These are phyloP conservation scores for Chaenocephalus aceratus DNA, from an alignment of 2,113 vertebrate species.

Conservation along the genomic window DNA sequence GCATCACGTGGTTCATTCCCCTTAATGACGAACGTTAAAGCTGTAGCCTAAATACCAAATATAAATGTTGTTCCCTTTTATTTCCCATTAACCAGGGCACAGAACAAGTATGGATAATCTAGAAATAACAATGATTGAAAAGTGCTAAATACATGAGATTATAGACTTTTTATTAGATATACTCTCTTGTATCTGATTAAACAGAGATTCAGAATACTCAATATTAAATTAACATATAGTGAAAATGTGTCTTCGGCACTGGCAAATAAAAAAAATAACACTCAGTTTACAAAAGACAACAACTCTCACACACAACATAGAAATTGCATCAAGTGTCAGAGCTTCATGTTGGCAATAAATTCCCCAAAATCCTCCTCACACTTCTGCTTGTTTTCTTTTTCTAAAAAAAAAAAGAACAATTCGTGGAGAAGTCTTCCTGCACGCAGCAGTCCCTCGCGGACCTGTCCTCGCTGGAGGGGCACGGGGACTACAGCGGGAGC, in stretches of 20 bases:
- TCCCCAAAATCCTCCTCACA: neutral
- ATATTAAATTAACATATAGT: no score
- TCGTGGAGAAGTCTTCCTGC: conserved; percentile 96
- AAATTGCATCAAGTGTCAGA: no score
- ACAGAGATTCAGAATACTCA: no score
- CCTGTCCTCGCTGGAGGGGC: conserved; percentile 88
- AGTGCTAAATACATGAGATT: neutral
- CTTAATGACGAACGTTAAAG: neutral
- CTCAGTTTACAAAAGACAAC: no score
- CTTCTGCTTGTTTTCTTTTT: neutral
- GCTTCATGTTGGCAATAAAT: no score
- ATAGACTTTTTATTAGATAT: neutral
- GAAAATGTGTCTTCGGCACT: no score
- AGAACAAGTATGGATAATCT: neutral
- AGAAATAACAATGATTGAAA: neutral
- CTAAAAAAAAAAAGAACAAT: conserved; percentile 86
- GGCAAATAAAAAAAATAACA: no score
- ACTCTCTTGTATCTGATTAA: no score
- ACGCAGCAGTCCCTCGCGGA: conserved; percentile 89
- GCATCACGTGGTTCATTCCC: neutral
- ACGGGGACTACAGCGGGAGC: conserved; percentile 86
- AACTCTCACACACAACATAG: no score
- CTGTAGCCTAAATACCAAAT: neutral
- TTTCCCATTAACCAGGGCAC: neutral
- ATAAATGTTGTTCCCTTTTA: neutral